Evolutionary conservation across 2,113 vertebrate species (phyloP).

Genomic region (Rhinoderma darwinii): DNA sequence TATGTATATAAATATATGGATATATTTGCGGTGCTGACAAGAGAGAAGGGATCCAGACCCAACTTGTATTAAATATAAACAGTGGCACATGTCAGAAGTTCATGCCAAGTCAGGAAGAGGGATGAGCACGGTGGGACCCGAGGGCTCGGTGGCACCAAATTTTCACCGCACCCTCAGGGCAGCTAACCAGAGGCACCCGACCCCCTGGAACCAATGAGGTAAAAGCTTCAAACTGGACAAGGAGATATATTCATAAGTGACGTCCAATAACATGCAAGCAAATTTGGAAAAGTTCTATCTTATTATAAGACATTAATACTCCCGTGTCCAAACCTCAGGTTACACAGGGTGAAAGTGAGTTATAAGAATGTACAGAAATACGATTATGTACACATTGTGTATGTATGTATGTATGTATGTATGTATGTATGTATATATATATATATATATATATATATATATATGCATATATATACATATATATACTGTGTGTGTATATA

Average conservation of each 20-base stretch:
- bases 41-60: slow-evolving; percentile 48
- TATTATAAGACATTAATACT: not conserved
- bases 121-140: not conserved
- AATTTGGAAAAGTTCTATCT: not conserved
- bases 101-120: not conserved
- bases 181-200: slow-evolving; percentile 17
- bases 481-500: too few relatives aligned
- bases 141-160: slow-evolving; percentile 15
- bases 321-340: not conserved
- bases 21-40: slow-evolving; percentile 49
- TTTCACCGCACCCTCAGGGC: slow-evolving; percentile 1
- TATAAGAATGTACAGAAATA: not conserved
- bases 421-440: too few relatives aligned
- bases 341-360: not conserved
- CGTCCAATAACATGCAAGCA: not conserved
- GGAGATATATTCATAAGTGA: slow-evolving; percentile 10
- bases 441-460: too few relatives aligned
- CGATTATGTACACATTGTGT: too few relatives aligned
- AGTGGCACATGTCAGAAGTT: slow-evolving; percentile 16
- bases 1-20: slow-evolving; percentile 57
- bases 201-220: not conserved
- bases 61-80: slow-evolving; percentile 53
- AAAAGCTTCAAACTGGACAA: not conserved
- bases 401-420: too few relatives aligned
- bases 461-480: too few relatives aligned